These are phyloP conservation scores for Papilio protenor DNA, from an alignment of 2,888 invertebrate species.

Conservation along the genomic window DNA sequence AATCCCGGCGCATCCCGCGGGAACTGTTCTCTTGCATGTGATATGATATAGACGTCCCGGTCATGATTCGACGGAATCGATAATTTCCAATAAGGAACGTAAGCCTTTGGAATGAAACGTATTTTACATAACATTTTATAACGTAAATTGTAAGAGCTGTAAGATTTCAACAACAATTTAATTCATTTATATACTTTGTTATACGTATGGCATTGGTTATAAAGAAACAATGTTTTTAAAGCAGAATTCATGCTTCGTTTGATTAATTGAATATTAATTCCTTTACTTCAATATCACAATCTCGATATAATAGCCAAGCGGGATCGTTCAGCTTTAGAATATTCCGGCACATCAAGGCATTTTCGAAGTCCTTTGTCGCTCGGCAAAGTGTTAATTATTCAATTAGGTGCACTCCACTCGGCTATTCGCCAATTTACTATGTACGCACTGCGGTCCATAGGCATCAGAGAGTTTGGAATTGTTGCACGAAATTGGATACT, in stretches of 20 bases:
- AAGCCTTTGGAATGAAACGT: slow-evolving; percentile 8
- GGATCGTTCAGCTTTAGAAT: slow-evolving; percentile 41
- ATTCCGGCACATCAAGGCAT: slow-evolving; percentile 42
- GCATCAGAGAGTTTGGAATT: slow-evolving; percentile 38
- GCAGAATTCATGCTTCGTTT: background rate
- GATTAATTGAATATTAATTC: slow-evolving; percentile 2
- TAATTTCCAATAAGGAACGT: slow-evolving; percentile 31
- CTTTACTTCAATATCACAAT: slow-evolving; percentile 11
- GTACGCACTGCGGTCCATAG: slow-evolving; percentile 41
- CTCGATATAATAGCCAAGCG: slow-evolving; percentile 28
- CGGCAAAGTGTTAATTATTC: slow-evolving; percentile 43
- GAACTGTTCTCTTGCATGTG: slow-evolving; percentile 26
- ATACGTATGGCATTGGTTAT: background rate
- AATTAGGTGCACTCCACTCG: slow-evolving; percentile 43
- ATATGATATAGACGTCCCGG: slow-evolving; percentile 27
- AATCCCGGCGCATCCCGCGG: slow-evolving; percentile 25
- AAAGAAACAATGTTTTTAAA: no score
- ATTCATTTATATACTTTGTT: background rate
- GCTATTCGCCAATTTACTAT: slow-evolving; percentile 43
- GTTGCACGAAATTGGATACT: slow-evolving; percentile 31
- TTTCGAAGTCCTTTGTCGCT: slow-evolving; percentile 43
- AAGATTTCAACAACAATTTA: no score
- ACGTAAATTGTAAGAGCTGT: background rate
- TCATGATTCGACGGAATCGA: slow-evolving; percentile 27
- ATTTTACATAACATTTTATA: background rate